Percentiles rank a stretch among this genome's conserved stretches.
Evolutionary conservation across 2,888 invertebrate genomes (phyloP).

Genomic region (Thecophora atra): DNA sequence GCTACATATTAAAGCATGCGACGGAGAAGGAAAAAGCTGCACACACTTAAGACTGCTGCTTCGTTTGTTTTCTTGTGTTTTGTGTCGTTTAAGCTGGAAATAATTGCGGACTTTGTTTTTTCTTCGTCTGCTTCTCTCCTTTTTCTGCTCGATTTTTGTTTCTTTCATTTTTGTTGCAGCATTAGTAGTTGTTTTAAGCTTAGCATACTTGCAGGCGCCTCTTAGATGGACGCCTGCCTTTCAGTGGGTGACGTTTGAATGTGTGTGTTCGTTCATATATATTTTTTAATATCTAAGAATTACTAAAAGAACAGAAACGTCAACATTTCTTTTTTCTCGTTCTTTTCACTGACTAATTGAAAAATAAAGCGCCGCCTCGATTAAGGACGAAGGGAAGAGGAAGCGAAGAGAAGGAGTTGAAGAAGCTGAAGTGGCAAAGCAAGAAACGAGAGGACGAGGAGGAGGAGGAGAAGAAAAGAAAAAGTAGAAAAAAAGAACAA

Average conservation of each 20-base stretch:
- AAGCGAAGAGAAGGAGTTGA: slow-evolving; percentile 40
- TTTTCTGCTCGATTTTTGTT: slow-evolving; percentile 50
- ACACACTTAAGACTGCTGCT: slow-evolving; percentile 53
- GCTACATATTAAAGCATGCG: too few relatives aligned
- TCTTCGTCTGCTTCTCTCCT: slow-evolving; percentile 44
- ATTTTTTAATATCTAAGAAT: slow-evolving; percentile 49
- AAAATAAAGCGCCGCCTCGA: slow-evolving; percentile 17
- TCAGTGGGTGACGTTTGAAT: neutral
- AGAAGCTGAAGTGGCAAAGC: slow-evolving; percentile 18
- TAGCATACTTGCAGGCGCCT: slow-evolving; percentile 26
- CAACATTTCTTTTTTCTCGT: slow-evolving; percentile 42
- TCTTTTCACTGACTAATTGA: slow-evolving; percentile 26
- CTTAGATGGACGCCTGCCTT: neutral
- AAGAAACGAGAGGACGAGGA: slow-evolving; percentile 1
- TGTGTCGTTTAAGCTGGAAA: slow-evolving; percentile 65
- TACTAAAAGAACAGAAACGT: slow-evolving; percentile 49
- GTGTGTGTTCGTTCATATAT: slow-evolving; percentile 17
- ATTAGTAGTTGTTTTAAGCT: slow-evolving; percentile 31
- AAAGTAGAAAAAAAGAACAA: neutral
- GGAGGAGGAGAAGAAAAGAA: neutral
- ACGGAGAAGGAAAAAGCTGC: too few relatives aligned
- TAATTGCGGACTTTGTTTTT: slow-evolving; percentile 59
- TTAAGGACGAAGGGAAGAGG: slow-evolving; percentile 45
- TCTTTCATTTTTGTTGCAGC: slow-evolving; percentile 32
- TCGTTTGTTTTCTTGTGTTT: slow-evolving; percentile 57